Evolutionary conservation across 2,797 vertebrate species (phyloP).

Genomic region (Vespertilio murinus): DNA sequence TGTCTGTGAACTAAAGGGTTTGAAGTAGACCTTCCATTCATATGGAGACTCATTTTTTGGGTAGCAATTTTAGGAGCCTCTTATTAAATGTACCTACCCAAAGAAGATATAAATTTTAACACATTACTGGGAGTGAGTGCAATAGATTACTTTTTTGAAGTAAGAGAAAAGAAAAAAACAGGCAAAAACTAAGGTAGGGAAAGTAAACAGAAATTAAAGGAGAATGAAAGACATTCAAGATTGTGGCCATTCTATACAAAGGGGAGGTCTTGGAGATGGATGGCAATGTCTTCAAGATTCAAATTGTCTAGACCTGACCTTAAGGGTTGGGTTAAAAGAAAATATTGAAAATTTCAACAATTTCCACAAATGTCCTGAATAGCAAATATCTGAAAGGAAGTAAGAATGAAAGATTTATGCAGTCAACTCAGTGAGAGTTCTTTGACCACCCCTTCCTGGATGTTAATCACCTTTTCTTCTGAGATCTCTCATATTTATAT

Average conservation of each 20-base stretch:
- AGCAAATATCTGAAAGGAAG: not conserved
- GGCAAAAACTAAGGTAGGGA: not conserved
- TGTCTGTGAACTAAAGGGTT: constrained; percentile 26
- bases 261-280: not conserved
- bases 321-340: not conserved
- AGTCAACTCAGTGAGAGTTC: not conserved
- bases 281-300: not conserved
- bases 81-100: not conserved
- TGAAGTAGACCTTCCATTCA: not conserved
- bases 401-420: not conserved
- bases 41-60: not conserved
- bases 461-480: not conserved
- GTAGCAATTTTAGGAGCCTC: not conserved
- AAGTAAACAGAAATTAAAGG: not conserved
- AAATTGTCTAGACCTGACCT: not conserved
- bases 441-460: not conserved
- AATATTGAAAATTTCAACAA: not conserved
- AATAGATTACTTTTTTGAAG: not conserved
- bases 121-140: not conserved
- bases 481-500: not conserved
- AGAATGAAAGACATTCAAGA: not conserved
- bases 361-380: not conserved
- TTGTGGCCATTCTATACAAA: not conserved
- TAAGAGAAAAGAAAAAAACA: not conserved
- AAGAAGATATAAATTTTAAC: constrained; percentile 9